phyloP scores from a whole-genome alignment of 2,888 invertebrate species.

The Amaurobius ferox region DNA sequence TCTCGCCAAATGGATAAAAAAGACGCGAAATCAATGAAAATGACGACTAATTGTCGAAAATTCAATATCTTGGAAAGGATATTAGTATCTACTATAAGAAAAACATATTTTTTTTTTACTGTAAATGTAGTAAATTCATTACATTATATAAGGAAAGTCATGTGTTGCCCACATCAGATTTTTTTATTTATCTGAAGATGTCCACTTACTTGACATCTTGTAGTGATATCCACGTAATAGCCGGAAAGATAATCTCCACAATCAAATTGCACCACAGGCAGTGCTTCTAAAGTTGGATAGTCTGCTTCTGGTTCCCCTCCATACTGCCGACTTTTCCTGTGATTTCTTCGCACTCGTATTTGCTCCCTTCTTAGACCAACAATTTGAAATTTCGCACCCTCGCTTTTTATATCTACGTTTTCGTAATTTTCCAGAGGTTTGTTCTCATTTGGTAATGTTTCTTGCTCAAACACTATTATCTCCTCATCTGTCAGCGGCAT shows the following conservation, averaged over 20 bases:
- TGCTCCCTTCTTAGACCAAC: background rate
- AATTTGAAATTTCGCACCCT: background rate
- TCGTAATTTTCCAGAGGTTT: slow-evolving; percentile 5
- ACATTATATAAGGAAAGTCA: no score
- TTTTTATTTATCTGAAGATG: no score
- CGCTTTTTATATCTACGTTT: background rate
- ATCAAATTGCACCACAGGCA: slow-evolving; percentile 34
- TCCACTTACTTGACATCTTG: slow-evolving; percentile 50
- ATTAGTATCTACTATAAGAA: no score
- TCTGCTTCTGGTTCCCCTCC: slow-evolving; percentile 27
- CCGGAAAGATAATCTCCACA: slow-evolving; percentile 43
- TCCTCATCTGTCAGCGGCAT: background rate
- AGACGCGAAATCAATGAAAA: no score
- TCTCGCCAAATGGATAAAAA: no score
- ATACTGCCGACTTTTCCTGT: slow-evolving; percentile 1
- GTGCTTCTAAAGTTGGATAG: slow-evolving; percentile 32
- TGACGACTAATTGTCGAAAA: no score
- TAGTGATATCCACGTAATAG: slow-evolving; percentile 49
- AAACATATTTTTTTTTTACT: no score
- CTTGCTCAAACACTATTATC: background rate
- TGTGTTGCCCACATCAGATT: no score
- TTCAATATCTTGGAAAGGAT: no score
- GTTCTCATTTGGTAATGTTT: background rate
- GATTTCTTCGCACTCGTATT: background rate
- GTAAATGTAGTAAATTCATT: no score